Conservation (phyloP, 2,113 vertebrate species). For the Mungos mungo region DNA sequence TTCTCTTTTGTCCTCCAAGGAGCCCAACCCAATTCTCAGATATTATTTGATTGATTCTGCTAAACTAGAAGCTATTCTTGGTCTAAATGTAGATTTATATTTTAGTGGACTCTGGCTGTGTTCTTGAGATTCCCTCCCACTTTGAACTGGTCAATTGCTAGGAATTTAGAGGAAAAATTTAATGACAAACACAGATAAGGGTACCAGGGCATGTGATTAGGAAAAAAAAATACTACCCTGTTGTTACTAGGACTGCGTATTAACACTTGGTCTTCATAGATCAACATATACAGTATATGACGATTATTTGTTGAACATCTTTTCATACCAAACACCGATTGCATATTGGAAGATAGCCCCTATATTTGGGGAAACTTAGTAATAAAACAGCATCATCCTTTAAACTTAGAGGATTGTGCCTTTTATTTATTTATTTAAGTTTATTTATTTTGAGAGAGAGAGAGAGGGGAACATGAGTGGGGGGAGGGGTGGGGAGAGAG, state of each 20-base stretch:
- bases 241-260: not conserved
- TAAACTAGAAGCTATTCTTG: slow-evolving; percentile 8
- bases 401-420: not conserved
- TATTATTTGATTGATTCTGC: slow-evolving; percentile 7
- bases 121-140: slow-evolving; percentile 24
- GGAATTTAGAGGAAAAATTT: slow-evolving; percentile 46
- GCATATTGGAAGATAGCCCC: not conserved
- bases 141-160: not conserved
- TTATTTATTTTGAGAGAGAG: no score
- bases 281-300: not conserved
- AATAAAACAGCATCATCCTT: not conserved
- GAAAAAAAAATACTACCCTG: not conserved
- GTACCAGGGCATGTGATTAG: not conserved
- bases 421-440: not conserved
- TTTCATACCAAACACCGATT: not conserved
- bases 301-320: not conserved
- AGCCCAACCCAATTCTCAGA: not conserved
- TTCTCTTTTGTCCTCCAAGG: not conserved
- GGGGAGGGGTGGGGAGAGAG: no score
- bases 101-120: not conserved
- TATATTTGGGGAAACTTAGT: not conserved
- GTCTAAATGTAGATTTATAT: slow-evolving; percentile 3
- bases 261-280: slow-evolving; percentile 3
- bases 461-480: no score
- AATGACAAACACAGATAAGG: not conserved